These are phyloP conservation scores for Tuberolachnus salignus DNA, from an alignment of 2,888 invertebrate species.

Conservation along the genomic window DNA sequence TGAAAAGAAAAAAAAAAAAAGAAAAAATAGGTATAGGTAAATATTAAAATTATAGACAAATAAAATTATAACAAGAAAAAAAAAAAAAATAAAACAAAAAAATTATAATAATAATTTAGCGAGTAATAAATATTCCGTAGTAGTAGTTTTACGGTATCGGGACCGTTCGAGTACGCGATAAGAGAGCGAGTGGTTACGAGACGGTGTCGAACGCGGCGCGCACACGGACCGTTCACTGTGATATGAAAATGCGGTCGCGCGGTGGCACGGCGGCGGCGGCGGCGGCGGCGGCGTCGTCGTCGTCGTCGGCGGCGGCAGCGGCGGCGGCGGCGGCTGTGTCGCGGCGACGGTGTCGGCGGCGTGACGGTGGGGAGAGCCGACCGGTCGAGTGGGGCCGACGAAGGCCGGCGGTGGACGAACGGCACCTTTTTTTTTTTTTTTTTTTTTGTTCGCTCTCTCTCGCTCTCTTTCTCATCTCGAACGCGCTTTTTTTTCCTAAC, in stretches of 20 bases:
- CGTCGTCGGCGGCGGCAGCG: constrained; percentile 29
- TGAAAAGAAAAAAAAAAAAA: not conserved
- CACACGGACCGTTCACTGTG: constrained; percentile 46
- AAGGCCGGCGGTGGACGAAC: constrained; percentile 50
- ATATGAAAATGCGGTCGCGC: constrained; percentile 53
- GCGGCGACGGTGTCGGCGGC: not conserved
- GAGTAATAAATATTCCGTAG: not conserved
- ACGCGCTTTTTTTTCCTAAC: no score
- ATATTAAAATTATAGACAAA: no score
- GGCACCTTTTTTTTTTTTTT: not conserved
- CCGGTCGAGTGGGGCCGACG: constrained; percentile 51
- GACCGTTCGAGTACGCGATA: constrained; percentile 21
- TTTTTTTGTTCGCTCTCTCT: no score
- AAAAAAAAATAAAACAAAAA: no score
- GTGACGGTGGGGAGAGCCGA: not conserved
- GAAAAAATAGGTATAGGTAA: no score
- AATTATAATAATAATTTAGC: no score
- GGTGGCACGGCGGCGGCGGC: constrained; percentile 15
- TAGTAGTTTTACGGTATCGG: constrained; percentile 4
- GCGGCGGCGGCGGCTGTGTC: not conserved
- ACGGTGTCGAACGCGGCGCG: not conserved
- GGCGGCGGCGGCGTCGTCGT: constrained; percentile 3
- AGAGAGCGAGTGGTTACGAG: constrained; percentile 13
- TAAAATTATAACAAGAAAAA: no score
- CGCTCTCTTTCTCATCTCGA: no score